phyloP scores from a whole-genome alignment of 2,797 vertebrate genomes.

The Meda fulgida region DNA sequence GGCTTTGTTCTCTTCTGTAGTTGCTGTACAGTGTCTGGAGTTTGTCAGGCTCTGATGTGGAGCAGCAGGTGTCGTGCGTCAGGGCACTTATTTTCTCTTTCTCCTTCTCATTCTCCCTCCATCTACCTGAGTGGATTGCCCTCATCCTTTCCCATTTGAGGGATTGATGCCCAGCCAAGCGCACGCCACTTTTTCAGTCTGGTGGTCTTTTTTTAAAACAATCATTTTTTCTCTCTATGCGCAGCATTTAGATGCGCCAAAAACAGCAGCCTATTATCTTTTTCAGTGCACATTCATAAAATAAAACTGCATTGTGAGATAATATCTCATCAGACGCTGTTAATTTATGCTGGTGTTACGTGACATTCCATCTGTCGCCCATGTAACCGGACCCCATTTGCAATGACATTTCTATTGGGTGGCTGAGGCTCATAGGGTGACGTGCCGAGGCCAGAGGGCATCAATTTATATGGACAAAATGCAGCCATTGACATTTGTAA shows the following conservation, averaged over 20 bases:
- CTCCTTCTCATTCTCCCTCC: constrained; percentile 36
- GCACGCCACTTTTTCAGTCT: constrained; percentile 10
- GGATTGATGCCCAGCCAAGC: constrained; percentile 26
- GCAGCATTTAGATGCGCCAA: neutral
- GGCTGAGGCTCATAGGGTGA: constrained; percentile 29
- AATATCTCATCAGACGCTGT: neutral
- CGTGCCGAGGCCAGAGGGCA: constrained; percentile 31
- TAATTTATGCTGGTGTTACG: neutral
- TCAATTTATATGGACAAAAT: constrained; percentile 33
- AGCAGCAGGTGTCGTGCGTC: constrained; percentile 16
- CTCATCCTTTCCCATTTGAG: constrained; percentile 52
- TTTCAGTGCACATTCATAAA: neutral
- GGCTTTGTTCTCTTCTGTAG: neutral
- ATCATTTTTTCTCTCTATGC: neutral
- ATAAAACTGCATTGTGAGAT: neutral
- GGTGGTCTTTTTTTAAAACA: neutral
- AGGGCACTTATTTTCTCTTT: constrained; percentile 7
- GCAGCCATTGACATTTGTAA: constrained; percentile 52
- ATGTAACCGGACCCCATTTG: neutral
- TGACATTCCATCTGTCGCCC: neutral
- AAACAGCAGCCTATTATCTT: neutral
- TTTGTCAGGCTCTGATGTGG: neutral
- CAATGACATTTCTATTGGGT: constrained; percentile 38
- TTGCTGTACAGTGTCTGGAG: neutral
- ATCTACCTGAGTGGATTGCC: constrained; percentile 49